These are phyloP conservation scores for Neostethus bicornis DNA, from an alignment of 2,797 vertebrate species.

Conservation along the genomic window DNA sequence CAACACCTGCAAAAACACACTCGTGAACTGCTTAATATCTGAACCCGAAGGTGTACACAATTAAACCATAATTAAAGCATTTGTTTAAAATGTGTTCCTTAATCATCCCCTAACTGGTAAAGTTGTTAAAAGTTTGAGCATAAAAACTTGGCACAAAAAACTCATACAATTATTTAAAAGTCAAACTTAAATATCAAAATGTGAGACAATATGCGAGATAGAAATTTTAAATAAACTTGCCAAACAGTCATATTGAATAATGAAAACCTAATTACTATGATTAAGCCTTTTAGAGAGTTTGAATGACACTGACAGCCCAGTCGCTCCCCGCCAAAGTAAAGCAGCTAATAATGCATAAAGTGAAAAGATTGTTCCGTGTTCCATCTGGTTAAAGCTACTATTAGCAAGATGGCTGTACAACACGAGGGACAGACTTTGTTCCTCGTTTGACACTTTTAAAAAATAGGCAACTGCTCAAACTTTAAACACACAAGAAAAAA, in stretches of 20 bases:
- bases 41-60: background rate
- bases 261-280: conserved; percentile 70
- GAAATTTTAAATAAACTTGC: conserved; percentile 2
- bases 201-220: background rate
- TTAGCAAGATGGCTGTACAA: conserved; percentile 20
- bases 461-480: background rate
- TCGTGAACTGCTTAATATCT: background rate
- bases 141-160: background rate
- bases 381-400: conserved; percentile 24
- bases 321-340: conserved; percentile 30
- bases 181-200: conserved; percentile 7
- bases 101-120: background rate
- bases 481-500: background rate
- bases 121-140: background rate
- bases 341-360: conserved; percentile 48
- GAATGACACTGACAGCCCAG: conserved; percentile 46
- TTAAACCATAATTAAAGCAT: too few species aligned
- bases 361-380: conserved; percentile 41
- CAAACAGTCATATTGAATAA: conserved; percentile 25
- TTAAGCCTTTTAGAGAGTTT: conserved; percentile 52
- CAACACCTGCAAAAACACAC: conserved; percentile 9
- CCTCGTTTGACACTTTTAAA: conserved; percentile 2
- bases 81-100: background rate
- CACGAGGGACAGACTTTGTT: conserved; percentile 7
- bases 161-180: background rate